Percentiles rank a stretch among this genome's conserved stretches.
Conservation (phyloP, 2,888 invertebrate genomes). For the Hypsopygia costalis region DNA sequence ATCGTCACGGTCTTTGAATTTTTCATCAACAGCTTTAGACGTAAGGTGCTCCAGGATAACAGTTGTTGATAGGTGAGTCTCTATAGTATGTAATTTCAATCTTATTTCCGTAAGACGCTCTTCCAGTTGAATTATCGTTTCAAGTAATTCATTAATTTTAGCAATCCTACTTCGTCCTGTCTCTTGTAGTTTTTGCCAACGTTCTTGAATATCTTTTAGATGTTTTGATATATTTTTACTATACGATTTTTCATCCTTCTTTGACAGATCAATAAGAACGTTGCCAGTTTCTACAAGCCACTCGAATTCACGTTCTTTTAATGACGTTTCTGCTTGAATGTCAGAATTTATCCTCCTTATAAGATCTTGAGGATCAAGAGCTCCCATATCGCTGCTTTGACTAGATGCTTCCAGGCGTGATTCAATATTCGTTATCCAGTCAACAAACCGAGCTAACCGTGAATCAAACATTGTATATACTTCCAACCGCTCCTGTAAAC, state of each 20-base stretch:
- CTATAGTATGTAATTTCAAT: slow-evolving; percentile 86
- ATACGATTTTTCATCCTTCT: slow-evolving; percentile 80
- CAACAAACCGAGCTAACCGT: slow-evolving; percentile 82
- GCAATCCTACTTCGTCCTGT: slow-evolving; percentile 84
- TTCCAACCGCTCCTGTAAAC: slow-evolving; percentile 87
- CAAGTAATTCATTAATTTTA: slow-evolving; percentile 86
- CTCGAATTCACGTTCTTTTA: slow-evolving; percentile 88
- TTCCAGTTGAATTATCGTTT: slow-evolving; percentile 86
- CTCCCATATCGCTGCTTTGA: slow-evolving; percentile 66
- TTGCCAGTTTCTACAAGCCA: slow-evolving; percentile 87
- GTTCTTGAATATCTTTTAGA: slow-evolving; percentile 79
- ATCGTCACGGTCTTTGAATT: slow-evolving; percentile 85
- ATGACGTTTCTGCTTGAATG: slow-evolving; percentile 85
- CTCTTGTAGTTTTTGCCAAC: slow-evolving; percentile 85
- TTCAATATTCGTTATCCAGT: slow-evolving; percentile 87
- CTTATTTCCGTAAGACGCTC: slow-evolving; percentile 86
- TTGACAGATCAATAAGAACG: slow-evolving; percentile 82
- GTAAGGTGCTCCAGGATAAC: slow-evolving; percentile 84
- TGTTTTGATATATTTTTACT: slow-evolving; percentile 80
- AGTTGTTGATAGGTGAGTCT: slow-evolving; percentile 84
- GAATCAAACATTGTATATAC: slow-evolving; percentile 86
- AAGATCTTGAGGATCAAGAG: slow-evolving; percentile 86
- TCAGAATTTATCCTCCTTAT: slow-evolving; percentile 87
- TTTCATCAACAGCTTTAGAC: slow-evolving; percentile 84
- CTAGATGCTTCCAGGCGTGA: slow-evolving; percentile 81